A percentile compares a stretch with the other conserved stretches of the same genome.
phyloP scores from a whole-genome alignment of 2,888 invertebrate genomes.

The Prosapia bicincta region DNA sequence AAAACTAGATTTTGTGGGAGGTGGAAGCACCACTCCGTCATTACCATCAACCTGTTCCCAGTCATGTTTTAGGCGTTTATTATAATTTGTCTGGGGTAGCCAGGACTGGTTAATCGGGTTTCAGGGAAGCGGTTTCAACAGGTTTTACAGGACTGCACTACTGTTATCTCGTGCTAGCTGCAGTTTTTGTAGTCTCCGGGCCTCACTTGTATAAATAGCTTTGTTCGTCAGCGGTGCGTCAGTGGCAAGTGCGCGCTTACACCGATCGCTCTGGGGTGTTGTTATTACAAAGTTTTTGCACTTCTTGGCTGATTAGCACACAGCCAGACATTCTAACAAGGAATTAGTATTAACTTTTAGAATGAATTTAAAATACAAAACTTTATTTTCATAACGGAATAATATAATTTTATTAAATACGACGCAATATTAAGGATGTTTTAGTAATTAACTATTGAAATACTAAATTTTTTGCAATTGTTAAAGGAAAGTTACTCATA shows the following conservation, averaged over 20 bases:
- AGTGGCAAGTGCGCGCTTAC: neutral
- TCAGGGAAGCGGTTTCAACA: conserved; percentile 1
- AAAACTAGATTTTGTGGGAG: conserved; percentile 27
- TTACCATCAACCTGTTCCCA: neutral
- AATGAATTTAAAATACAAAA: too few relatives aligned
- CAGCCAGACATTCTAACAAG: too few relatives aligned
- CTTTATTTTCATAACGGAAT: too few relatives aligned
- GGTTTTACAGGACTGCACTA: conserved; percentile 16
- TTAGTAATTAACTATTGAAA: too few relatives aligned
- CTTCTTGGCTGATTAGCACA: too few relatives aligned
- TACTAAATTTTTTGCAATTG: too few relatives aligned
- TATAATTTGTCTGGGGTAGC: neutral
- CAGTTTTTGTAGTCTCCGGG: neutral
- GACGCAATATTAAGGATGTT: too few relatives aligned
- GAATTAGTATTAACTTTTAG: too few relatives aligned
- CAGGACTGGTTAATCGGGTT: conserved; percentile 4
- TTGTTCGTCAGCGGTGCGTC: conserved; percentile 5
- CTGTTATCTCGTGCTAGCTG: conserved; percentile 11
- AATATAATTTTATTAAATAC: too few relatives aligned
- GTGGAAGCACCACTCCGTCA: neutral
- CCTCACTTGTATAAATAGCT: conserved; percentile 24
- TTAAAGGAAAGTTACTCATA: too few relatives aligned
- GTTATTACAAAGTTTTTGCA: neutral
- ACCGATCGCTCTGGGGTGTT: conserved; percentile 6
- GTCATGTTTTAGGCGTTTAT: neutral